phyloP scores from a whole-genome alignment of 2,113 vertebrate species.

The Ceratotherium simum region DNA sequence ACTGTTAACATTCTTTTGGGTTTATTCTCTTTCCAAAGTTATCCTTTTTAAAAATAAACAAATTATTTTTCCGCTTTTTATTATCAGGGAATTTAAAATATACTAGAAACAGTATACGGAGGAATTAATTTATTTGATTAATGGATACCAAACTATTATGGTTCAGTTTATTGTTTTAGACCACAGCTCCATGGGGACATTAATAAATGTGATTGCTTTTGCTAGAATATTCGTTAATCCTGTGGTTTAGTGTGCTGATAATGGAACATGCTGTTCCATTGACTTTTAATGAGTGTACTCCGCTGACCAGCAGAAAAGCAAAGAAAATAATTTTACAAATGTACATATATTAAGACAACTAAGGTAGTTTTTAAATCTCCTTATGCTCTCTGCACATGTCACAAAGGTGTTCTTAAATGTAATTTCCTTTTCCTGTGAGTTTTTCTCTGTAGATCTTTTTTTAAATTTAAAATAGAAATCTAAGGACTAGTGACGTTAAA shows the following conservation, averaged over 20 bases:
- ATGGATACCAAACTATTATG: conserved; percentile 57
- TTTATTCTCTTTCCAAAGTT: conserved; percentile 31
- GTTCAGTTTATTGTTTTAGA: conserved; percentile 63
- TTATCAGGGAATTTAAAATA: not conserved
- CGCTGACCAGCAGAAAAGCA: not conserved
- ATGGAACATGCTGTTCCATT: conserved; percentile 27
- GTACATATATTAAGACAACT: not conserved
- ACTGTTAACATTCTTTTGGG: not conserved
- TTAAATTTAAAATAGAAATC: not conserved
- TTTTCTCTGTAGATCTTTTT: not conserved
- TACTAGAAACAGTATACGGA: not conserved
- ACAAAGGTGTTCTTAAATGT: not conserved
- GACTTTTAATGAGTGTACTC: conserved; percentile 34
- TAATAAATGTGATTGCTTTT: conserved; percentile 70
- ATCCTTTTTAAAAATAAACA: conserved; percentile 29
- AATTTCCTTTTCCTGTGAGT: not conserved
- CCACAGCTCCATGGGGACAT: conserved; percentile 17
- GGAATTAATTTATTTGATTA: conserved; percentile 58
- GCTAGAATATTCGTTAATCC: conserved; percentile 69
- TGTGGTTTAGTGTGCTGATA: conserved; percentile 47
- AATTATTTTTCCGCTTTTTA: not conserved
- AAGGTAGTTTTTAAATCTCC: conserved; percentile 21
- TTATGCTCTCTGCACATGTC: not conserved
- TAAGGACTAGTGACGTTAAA: not conserved
- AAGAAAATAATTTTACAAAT: conserved; percentile 36